Base-by-base conservation (phyloP, 2,888 invertebrate genomes). In the Liodrosophila aerea region DNA sequence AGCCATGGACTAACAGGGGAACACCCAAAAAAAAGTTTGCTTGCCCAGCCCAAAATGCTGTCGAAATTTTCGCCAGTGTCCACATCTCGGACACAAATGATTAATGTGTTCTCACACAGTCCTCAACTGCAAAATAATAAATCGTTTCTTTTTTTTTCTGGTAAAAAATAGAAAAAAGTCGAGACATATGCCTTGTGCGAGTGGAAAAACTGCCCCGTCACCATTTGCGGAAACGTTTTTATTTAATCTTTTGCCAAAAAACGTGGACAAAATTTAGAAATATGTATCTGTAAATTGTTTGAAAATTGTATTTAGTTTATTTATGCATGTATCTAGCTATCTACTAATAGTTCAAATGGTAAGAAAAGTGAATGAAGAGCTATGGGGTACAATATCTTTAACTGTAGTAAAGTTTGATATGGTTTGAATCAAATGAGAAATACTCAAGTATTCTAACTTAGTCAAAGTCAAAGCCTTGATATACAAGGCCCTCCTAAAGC, bases 41-140 rank as follows among this genome's bases (percentile, higher is more conserved):
- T 82, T 64, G 44, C 45, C 56, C 62, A 59, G 44, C 65, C 69
- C 64, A 37, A 61, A 66, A 73, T 71, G 30, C 33, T 75, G 76
- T 56, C 15, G 46, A 70, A 61, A 54, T 53, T 40, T 60, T 74
- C 78, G 65, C 72, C 76, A 82, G 51, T 85, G 81, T 86, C 81
- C 85, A 75, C 69, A 65, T 44, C 46, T 85, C 73, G 80, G 85
- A 75, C 80, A 67, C 70, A 67, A 83, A 86, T 82, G 87, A 86
- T 78, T 74, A 78, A 83, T 85, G 83, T 60, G 51, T 43, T 52
- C 33, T 22, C 22, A 5, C 5, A 33, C 70, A 60, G 57, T 47
- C 47, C 59, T 59, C 71, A 53, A 62, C 61, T 43, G 46, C 56
- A 76, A 73, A 77, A 86, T 86, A 80, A 86, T 74, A 86, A 86